These are phyloP conservation scores for Paracanthobrama guichenoti DNA, from an alignment of 2,113 vertebrate species.

Conservation along the genomic window DNA sequence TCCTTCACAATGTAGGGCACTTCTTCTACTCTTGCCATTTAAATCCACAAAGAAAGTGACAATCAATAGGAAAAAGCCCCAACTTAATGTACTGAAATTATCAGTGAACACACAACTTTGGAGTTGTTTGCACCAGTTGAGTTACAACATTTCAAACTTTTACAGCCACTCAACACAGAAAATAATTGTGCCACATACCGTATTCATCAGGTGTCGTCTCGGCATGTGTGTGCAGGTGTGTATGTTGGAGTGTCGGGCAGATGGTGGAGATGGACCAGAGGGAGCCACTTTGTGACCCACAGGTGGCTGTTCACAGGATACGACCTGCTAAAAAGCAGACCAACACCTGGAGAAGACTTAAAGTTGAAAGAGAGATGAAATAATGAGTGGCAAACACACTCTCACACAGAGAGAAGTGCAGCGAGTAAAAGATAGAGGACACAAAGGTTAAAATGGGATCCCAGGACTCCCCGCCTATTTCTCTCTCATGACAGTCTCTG, in stretches of 20 bases:
- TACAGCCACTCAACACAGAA: not conserved
- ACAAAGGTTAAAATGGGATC: not conserved
- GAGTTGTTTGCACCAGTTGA: not conserved
- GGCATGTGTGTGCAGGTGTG: not conserved
- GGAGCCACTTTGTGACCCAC: conserved; percentile 6
- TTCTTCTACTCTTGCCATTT: not conserved
- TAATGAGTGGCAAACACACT: not conserved
- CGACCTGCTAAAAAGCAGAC: conserved; percentile 23
- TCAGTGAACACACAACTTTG: not conserved
- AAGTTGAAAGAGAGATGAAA: not conserved
- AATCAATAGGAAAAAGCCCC: not conserved
- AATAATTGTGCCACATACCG: not conserved
- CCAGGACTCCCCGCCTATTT: not conserved
- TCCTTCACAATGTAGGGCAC: not conserved
- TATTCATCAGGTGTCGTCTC: not conserved
- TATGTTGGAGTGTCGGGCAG: not conserved
- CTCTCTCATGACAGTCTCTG: not conserved
- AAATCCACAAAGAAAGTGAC: not conserved
- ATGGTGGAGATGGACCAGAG: conserved; percentile 7
- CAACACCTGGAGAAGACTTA: conserved; percentile 9
- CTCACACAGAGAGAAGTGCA: not conserved
- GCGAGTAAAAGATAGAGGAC: not conserved
- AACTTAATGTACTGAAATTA: not conserved
- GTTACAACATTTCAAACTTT: not conserved
- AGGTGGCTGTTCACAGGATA: conserved; percentile 16